A percentile compares a stretch with the other conserved stretches of the same genome.
Conservation (phyloP, 2,888 invertebrate species). For the Amblyjoppa proteus region DNA sequence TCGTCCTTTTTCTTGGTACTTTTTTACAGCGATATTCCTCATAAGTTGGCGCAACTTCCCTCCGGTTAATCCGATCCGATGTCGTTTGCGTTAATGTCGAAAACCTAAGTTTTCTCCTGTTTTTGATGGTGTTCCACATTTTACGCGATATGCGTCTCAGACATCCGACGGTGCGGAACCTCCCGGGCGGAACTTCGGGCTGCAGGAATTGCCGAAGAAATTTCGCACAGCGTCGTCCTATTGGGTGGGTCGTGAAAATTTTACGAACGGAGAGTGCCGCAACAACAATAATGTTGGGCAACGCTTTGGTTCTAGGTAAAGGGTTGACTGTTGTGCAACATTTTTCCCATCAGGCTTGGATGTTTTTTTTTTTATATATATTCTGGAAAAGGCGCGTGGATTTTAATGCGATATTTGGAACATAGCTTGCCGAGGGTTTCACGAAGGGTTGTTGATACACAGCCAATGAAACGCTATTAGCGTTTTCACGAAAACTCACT, state of each 20-base stretch:
- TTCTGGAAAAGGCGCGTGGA: background rate
- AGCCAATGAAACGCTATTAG: background rate
- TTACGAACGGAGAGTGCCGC: background rate
- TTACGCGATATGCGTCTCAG: background rate
- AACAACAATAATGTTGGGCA: background rate
- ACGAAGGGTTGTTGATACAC: background rate
- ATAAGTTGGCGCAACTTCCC: background rate
- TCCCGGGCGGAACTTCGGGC: background rate
- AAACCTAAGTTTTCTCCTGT: background rate
- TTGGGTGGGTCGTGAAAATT: background rate
- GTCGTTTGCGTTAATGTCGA: background rate
- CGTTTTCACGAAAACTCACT: background rate
- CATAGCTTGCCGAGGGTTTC: background rate
- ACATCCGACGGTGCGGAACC: background rate
- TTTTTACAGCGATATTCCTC: constrained; percentile 1
- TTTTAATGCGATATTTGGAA: background rate
- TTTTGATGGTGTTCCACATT: background rate
- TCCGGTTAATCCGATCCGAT: background rate
- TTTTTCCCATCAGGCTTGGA: background rate
- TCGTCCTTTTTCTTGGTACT: background rate
- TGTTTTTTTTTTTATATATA: background rate
- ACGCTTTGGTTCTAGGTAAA: background rate
- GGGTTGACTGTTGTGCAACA: background rate
- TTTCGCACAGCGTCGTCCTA: background rate
- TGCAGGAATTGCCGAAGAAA: background rate